These are phyloP conservation scores for Siniperca chuatsi DNA, from an alignment of 2,113 vertebrate species.

Conservation along the genomic window DNA sequence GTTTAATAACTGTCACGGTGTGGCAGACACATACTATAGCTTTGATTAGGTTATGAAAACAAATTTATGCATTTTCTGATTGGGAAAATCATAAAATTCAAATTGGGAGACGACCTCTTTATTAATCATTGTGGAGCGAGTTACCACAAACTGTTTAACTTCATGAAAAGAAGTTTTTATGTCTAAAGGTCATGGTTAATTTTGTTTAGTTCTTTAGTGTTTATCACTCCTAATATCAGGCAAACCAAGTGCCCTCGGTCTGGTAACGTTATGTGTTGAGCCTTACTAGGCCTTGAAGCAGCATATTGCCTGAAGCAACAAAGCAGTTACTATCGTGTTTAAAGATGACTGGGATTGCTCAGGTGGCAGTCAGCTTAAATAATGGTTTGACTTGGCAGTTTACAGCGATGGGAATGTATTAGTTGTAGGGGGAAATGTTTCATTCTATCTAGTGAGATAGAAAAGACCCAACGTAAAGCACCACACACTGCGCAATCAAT, in stretches of 20 bases:
- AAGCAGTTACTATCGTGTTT: conserved; percentile 63
- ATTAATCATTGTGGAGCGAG: conserved; percentile 54
- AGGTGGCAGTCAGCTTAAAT: conserved; percentile 68
- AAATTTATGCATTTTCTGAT: conserved; percentile 81
- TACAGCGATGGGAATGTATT: conserved; percentile 67
- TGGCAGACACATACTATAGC: conserved; percentile 61
- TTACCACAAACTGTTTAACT: conserved; percentile 29
- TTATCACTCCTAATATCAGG: conserved; percentile 4
- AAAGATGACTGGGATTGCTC: conserved; percentile 71
- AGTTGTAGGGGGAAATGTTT: conserved; percentile 37
- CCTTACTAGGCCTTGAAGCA: conserved; percentile 36
- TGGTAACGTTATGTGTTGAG: conserved; percentile 20
- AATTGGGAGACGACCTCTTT: conserved; percentile 50
- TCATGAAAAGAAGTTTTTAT: conserved; percentile 22
- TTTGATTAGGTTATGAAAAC: conserved; percentile 76
- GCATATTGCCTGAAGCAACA: conserved; percentile 44
- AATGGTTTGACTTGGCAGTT: conserved; percentile 65
- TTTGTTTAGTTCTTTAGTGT: conserved; percentile 33
- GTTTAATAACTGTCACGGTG: conserved; percentile 75
- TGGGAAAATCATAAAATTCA: conserved; percentile 71
- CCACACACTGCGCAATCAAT: conserved; percentile 58
- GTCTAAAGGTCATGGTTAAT: conserved; percentile 56
- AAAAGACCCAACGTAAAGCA: conserved; percentile 50
- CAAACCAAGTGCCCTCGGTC: conserved; percentile 19
- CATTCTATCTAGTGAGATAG: conserved; percentile 48